These are phyloP conservation scores for Sardinella longiceps DNA, from an alignment of 2,797 vertebrate species.

Conservation along the genomic window DNA sequence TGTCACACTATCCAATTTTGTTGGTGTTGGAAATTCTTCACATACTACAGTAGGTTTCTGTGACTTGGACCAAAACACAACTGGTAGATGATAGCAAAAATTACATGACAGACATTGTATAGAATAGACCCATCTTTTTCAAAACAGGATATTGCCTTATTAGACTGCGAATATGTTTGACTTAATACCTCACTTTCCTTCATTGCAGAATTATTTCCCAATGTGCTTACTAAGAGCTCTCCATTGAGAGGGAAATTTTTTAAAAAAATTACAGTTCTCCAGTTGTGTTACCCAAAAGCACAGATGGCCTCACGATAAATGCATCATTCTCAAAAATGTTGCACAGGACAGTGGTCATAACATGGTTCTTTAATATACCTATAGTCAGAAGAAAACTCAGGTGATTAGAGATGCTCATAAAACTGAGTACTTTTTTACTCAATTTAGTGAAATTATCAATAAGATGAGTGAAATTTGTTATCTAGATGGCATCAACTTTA, in stretches of 20 bases:
- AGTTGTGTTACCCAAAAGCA: slow-evolving; percentile 50
- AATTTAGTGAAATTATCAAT: background rate
- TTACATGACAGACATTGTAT: background rate
- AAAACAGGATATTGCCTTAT: slow-evolving; percentile 14
- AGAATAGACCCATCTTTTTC: background rate
- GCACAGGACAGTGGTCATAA: slow-evolving; percentile 60
- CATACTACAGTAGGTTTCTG: slow-evolving; percentile 10
- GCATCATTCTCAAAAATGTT: slow-evolving; percentile 42
- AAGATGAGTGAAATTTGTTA: background rate
- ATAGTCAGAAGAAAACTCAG: slow-evolving; percentile 35
- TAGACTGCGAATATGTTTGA: background rate
- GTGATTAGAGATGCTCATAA: slow-evolving; percentile 14
- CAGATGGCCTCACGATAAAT: slow-evolving; percentile 43
- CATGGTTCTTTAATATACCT: slow-evolving; percentile 43
- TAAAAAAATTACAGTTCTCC: slow-evolving; percentile 24
- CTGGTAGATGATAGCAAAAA: background rate
- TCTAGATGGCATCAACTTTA: slow-evolving; percentile 4
- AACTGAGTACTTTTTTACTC: background rate
- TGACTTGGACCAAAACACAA: slow-evolving; percentile 25
- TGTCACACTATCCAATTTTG: background rate
- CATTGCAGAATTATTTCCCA: background rate
- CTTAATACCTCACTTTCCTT: slow-evolving; percentile 9
- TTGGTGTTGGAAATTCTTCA: background rate
- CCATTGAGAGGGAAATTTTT: background rate
- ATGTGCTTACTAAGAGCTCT: background rate